phyloP scores from a whole-genome alignment of 2,888 invertebrate species.

The Drosophila multiciliata region DNA sequence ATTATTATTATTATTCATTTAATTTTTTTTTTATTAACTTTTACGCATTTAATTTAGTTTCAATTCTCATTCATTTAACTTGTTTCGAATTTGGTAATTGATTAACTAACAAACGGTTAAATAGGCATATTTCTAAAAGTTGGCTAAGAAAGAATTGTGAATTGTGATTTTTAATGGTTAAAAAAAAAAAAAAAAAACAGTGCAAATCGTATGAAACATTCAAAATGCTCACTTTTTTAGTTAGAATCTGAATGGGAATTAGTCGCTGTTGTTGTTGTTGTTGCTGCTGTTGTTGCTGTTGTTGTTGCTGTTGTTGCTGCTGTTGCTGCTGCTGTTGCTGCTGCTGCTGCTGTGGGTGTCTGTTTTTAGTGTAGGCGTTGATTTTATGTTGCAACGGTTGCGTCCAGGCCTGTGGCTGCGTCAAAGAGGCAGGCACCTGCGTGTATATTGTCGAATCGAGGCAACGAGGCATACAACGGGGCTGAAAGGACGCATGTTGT shows the following conservation, averaged over 20 bases:
- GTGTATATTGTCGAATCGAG: slow-evolving; percentile 19
- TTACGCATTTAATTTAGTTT: neutral
- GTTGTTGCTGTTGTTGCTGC: neutral
- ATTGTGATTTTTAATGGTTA: no score
- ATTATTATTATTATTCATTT: no score
- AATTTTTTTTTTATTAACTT: no score
- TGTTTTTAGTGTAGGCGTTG: slow-evolving; percentile 14
- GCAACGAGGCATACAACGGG: slow-evolving; percentile 45
- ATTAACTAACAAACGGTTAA: neutral
- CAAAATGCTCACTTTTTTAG: neutral
- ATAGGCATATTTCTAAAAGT: neutral
- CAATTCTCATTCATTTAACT: neutral
- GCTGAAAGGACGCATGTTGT: neutral
- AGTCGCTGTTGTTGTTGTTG: slow-evolving; percentile 10
- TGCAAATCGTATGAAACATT: neutral
- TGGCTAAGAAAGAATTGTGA: neutral
- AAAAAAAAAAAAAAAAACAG: neutral
- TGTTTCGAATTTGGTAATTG: neutral
- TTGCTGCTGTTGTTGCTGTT: neutral
- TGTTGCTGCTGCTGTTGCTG: neutral
- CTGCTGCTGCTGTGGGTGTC: slow-evolving; percentile 5
- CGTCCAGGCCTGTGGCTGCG: slow-evolving; percentile 10
- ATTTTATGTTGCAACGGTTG: slow-evolving; percentile 34
- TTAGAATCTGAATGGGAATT: slow-evolving; percentile 24
- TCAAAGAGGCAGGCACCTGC: slow-evolving; percentile 23